Evolutionary conservation across 1,140 invertebrate species (phyloP).

Genomic region (Lordiphosa clarofinis): DNA sequence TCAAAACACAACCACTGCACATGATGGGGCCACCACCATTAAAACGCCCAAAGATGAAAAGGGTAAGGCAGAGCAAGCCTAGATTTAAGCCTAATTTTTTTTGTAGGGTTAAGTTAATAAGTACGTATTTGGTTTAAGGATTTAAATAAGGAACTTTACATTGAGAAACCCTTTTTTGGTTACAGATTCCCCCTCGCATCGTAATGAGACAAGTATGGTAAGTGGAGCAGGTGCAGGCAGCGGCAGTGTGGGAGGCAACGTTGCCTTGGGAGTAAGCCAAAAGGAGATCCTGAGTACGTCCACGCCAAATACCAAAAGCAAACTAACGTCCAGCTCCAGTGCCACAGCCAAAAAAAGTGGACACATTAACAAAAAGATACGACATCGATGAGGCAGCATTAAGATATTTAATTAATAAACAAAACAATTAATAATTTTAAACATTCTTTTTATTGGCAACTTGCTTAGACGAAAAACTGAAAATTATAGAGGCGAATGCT

Average conservation of each 20-base stretch:
- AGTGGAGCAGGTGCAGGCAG: slow-evolving; percentile 12
- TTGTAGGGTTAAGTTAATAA: neutral
- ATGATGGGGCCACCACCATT: slow-evolving; percentile 83
- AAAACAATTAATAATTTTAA: neutral
- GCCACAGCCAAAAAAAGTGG: slow-evolving; percentile 67
- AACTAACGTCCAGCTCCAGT: slow-evolving; percentile 61
- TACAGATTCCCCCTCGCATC: slow-evolving; percentile 56
- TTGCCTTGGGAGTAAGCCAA: slow-evolving; percentile 13
- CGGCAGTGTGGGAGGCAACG: slow-evolving; percentile 1
- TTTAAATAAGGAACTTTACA: no score
- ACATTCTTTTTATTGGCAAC: neutral
- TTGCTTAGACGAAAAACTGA: no score
- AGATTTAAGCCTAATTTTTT: neutral
- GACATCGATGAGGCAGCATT: slow-evolving; percentile 70
- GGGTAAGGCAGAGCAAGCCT: slow-evolving; percentile 37
- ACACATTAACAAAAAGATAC: slow-evolving; percentile 70
- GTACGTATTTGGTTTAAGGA: neutral
- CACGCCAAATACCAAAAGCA: slow-evolving; percentile 69
- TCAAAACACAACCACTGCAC: slow-evolving; percentile 85
- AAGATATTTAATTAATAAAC: slow-evolving; percentile 3
- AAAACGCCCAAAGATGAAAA: slow-evolving; percentile 83
- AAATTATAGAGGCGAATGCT: slow-evolving; percentile 15
- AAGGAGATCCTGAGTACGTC: slow-evolving; percentile 59
- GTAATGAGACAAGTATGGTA: slow-evolving; percentile 36
- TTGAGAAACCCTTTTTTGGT: neutral